Evolutionary conservation across 2,888 invertebrate species (phyloP).

Genomic region (Endotricha flammealis): DNA sequence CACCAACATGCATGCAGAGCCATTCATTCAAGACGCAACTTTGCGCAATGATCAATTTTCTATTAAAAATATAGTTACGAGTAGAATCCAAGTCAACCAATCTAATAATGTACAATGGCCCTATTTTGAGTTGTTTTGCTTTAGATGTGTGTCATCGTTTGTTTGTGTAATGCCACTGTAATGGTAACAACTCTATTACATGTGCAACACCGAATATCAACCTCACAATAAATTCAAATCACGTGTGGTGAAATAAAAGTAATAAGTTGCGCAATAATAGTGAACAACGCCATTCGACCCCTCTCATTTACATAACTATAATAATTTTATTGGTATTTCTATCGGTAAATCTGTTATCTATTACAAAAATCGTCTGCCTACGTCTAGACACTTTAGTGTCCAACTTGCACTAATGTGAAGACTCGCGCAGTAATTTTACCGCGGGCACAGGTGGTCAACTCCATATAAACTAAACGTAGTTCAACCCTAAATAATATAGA

Average conservation of each 20-base stretch:
- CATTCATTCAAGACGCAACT: background rate
- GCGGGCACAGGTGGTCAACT: too few relatives aligned
- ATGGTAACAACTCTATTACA: constrained; percentile 6
- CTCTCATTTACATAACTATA: constrained; percentile 11
- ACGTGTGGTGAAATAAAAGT: constrained; percentile 20
- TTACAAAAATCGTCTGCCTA: background rate
- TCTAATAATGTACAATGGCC: constrained; percentile 1
- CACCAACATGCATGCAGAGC: background rate
- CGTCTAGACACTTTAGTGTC: constrained; percentile 3
- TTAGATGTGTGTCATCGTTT: constrained; percentile 3
- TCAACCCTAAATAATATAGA: too few relatives aligned
- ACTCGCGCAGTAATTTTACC: too few relatives aligned
- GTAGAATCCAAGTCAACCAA: too few relatives aligned
- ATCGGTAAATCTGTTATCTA: background rate
- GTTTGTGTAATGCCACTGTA: constrained; percentile 4
- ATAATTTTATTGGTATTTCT: constrained; percentile 2
- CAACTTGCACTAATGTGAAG: too few relatives aligned
- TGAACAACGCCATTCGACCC: constrained; percentile 15
- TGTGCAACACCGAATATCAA: constrained; percentile 20
- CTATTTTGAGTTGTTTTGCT: constrained; percentile 1
- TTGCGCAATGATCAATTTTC: too few relatives aligned
- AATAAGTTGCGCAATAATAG: constrained; percentile 21
- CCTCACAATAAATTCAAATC: constrained; percentile 26
- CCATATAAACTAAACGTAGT: too few relatives aligned
- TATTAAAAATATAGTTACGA: too few relatives aligned